These are phyloP conservation scores for Aspiorhynchus laticeps DNA, from an alignment of 2,113 vertebrate genomes.

Conservation along the genomic window DNA sequence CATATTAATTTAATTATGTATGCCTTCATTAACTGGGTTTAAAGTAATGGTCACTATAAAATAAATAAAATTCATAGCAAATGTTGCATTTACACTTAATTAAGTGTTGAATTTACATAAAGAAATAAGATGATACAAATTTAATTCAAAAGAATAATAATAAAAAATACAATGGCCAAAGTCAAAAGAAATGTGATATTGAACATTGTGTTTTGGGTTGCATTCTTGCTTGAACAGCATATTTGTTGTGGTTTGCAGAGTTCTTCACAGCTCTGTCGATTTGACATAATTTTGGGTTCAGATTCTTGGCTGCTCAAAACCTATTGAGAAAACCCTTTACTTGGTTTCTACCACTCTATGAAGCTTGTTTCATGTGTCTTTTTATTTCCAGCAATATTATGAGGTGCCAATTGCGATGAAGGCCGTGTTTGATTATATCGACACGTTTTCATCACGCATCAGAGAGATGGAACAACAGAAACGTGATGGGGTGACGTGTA, in stretches of 20 bases:
- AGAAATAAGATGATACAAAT: neutral
- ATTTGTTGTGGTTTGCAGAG: slow-evolving; percentile 48
- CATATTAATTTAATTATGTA: neutral
- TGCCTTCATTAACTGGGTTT: neutral
- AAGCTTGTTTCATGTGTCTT: neutral
- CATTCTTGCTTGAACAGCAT: slow-evolving; percentile 20
- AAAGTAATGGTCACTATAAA: neutral
- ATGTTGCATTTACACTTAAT: neutral
- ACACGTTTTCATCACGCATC: slow-evolving; percentile 95
- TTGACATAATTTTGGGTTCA: slow-evolving; percentile 10
- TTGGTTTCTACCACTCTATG: neutral
- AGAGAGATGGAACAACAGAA: slow-evolving; percentile 98
- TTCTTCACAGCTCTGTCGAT: slow-evolving; percentile 26
- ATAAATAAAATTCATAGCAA: neutral
- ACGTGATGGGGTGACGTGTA: slow-evolving; percentile 89
- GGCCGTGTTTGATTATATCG: slow-evolving; percentile 91
- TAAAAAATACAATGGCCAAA: neutral
- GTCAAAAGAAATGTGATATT: neutral
- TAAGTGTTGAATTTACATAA: neutral
- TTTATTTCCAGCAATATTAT: slow-evolving; percentile 87
- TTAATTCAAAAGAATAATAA: neutral
- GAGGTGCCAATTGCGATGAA: slow-evolving; percentile 98
- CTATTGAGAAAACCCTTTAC: neutral
- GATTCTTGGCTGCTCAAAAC: neutral
- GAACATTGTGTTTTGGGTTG: slow-evolving; percentile 11